Conservation (phyloP, 2,113 vertebrate species). For the Xenopus tropicalis region DNA sequence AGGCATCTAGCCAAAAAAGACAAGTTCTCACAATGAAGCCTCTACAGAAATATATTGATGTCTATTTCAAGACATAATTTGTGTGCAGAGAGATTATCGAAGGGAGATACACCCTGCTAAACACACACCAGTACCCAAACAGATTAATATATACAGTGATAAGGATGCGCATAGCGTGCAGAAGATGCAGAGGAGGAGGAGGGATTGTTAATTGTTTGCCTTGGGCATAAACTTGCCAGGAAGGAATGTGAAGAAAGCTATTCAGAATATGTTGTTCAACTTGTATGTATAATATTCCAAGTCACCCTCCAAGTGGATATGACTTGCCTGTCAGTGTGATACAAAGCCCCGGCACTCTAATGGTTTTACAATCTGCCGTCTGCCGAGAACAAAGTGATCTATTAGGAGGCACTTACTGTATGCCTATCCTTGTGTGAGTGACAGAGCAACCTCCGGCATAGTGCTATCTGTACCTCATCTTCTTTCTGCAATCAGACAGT, state of each 20-base stretch:
- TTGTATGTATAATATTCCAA: conserved; percentile 7
- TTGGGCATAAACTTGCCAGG: neutral
- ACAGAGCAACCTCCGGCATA: neutral
- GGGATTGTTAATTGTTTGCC: conserved; percentile 6
- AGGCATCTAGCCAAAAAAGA: too few relatives aligned
- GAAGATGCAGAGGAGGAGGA: neutral
- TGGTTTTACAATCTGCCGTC: neutral
- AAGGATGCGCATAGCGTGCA: neutral
- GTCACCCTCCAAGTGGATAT: neutral
- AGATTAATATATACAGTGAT: neutral
- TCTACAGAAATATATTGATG: too few relatives aligned
- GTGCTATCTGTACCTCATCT: neutral
- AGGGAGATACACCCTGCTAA: too few relatives aligned
- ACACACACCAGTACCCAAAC: too few relatives aligned
- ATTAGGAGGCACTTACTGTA: neutral
- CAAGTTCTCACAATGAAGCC: too few relatives aligned
- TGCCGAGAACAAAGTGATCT: neutral
- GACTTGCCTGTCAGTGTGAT: neutral
- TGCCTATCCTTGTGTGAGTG: neutral
- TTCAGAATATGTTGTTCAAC: conserved; percentile 25
- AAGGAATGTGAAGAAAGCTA: conserved; percentile 31
- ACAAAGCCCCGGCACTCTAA: neutral
- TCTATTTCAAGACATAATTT: too few relatives aligned
- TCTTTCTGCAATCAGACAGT: neutral
- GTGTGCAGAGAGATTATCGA: too few relatives aligned